These are phyloP conservation scores for Vipera latastei DNA, from an alignment of 2,797 vertebrate genomes.

Conservation along the genomic window DNA sequence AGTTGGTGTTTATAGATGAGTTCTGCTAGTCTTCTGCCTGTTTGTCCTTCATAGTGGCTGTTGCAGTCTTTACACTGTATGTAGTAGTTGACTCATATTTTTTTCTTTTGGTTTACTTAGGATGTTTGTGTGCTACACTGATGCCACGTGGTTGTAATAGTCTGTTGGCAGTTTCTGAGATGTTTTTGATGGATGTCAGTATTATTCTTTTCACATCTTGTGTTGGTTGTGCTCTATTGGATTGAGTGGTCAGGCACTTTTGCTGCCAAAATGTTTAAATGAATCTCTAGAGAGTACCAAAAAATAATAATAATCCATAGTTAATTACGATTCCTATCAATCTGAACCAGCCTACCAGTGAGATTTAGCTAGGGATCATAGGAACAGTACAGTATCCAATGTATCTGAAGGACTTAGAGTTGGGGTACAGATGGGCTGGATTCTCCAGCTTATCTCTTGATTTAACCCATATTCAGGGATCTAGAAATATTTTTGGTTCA, in stretches of 20 bases:
- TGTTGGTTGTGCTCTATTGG: not conserved
- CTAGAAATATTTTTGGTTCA: fast-evolving
- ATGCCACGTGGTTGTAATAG: not conserved
- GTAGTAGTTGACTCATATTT: too few relatives aligned
- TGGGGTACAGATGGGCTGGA: not conserved
- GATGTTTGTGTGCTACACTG: not conserved
- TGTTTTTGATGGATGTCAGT: not conserved
- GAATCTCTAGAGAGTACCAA: not conserved
- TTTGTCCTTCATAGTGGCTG: not conserved
- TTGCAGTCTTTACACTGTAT: not conserved
- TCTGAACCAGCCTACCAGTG: not conserved
- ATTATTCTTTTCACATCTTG: not conserved
- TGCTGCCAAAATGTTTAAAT: not conserved
- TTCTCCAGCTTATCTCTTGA: not conserved
- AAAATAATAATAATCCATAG: not conserved
- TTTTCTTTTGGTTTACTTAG: not conserved
- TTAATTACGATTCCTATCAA: not conserved
- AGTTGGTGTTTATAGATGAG: not conserved
- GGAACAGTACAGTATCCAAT: not conserved
- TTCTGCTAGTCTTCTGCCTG: not conserved
- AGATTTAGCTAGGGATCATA: not conserved
- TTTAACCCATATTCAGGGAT: fast-evolving
- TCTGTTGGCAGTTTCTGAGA: not conserved
- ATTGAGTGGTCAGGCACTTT: not conserved
- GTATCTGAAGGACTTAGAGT: not conserved